Percentiles rank a stretch among this genome's conserved stretches.
phyloP scores from a whole-genome alignment of 1,140 invertebrate species.

The Muscidifurax raptorellus region DNA sequence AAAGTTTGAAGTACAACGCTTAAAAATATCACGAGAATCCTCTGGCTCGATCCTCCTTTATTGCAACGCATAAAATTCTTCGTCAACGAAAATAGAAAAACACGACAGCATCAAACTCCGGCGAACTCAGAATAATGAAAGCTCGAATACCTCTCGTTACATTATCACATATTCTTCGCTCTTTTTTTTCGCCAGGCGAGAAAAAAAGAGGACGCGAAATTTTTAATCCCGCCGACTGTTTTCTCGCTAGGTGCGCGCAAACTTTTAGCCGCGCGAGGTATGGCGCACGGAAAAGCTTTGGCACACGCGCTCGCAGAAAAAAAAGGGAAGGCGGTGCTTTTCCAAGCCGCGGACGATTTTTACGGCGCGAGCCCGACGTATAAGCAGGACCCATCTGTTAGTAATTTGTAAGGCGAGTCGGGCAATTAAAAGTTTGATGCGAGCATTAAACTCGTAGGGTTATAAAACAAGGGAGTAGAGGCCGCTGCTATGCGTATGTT shows the following conservation, averaged over 20 bases:
- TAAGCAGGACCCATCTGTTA: slow-evolving; percentile 69
- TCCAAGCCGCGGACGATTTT: slow-evolving; percentile 60
- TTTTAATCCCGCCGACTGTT: slow-evolving; percentile 41
- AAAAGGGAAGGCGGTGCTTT: slow-evolving; percentile 54
- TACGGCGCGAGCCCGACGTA: slow-evolving; percentile 61
- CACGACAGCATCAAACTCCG: neutral
- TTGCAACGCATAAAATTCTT: neutral
- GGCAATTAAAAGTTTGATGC: slow-evolving; percentile 75
- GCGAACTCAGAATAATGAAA: neutral
- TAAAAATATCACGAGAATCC: neutral
- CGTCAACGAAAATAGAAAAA: neutral
- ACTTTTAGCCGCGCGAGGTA: slow-evolving; percentile 45
- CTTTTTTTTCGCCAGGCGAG: slow-evolving; percentile 21
- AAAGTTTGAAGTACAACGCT: neutral
- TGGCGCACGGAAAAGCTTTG: slow-evolving; percentile 34
- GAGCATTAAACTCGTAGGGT: slow-evolving; percentile 72
- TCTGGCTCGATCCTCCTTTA: neutral
- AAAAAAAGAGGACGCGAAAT: slow-evolving; percentile 11
- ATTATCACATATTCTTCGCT: slow-evolving; percentile 8
- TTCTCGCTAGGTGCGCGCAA: slow-evolving; percentile 26
- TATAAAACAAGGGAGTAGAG: slow-evolving; percentile 67
- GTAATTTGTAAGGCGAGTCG: slow-evolving; percentile 72
- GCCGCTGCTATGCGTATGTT: slow-evolving; percentile 13
- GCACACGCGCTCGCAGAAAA: slow-evolving; percentile 45
- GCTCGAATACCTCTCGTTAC: slow-evolving; percentile 8